phyloP scores from a whole-genome alignment of 1,140 invertebrate genomes.

The Platyscapa corneri region DNA sequence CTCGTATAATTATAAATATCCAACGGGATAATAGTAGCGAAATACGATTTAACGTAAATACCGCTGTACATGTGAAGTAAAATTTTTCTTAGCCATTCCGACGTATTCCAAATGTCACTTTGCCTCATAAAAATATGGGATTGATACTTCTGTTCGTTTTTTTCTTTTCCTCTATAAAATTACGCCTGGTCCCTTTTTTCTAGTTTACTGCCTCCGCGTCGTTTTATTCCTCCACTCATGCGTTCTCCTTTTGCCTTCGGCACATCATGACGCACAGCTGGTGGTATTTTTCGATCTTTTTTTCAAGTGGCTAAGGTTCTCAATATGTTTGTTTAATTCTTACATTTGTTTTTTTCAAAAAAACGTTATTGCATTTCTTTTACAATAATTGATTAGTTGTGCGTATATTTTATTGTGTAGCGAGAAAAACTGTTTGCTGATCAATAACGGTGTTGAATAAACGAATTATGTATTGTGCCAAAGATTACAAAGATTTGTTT shows the following conservation, averaged over 20 bases:
- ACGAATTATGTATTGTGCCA: too few species aligned
- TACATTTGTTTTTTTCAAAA: too few species aligned
- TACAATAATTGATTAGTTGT: not conserved
- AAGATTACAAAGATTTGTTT: too few species aligned
- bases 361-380: not conserved
- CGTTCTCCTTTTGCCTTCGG: not conserved
- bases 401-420: too few species aligned
- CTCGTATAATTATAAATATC: not conserved
- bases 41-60: not conserved
- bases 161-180: constrained; percentile 13
- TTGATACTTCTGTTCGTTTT: not conserved
- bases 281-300: not conserved
- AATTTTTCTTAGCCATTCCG: not conserved
- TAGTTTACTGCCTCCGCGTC: not conserved
- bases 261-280: not conserved
- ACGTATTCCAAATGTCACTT: not conserved
- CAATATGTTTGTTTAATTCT: not conserved
- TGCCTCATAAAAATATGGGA: constrained; percentile 14
- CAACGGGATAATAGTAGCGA: not conserved
- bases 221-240: constrained; percentile 12
- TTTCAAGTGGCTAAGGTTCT: not conserved
- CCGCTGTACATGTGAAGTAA: not conserved
- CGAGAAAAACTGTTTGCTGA: too few species aligned
- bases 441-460: too few species aligned
- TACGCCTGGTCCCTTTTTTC: not conserved